A percentile compares a stretch with the other conserved stretches of the same genome.
Conservation (phyloP, 1,140 invertebrate species). For the Brevipalpus yothersi region DNA sequence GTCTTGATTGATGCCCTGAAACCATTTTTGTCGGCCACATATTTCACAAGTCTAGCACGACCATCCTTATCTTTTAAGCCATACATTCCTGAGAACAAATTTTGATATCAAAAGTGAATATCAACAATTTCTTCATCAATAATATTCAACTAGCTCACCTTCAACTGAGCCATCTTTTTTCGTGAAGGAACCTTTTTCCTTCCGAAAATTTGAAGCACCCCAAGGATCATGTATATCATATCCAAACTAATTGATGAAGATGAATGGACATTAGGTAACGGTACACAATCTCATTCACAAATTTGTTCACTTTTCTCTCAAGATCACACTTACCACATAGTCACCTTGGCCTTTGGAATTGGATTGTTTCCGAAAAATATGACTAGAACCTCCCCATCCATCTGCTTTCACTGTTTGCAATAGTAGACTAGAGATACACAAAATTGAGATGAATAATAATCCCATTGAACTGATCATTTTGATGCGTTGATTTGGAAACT, state of each 20-base stretch:
- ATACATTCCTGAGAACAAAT: conserved; percentile 1
- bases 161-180: neutral
- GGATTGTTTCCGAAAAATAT: conserved; percentile 1
- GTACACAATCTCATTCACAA: neutral
- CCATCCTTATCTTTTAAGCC: conserved; percentile 4
- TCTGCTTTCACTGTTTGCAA: neutral
- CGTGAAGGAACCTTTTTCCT: neutral
- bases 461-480: too few species aligned
- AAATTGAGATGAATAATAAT: too few species aligned
- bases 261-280: neutral
- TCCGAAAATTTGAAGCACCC: neutral
- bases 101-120: too few species aligned
- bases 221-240: neutral
- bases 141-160: neutral
- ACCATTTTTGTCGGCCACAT: conserved; percentile 8
- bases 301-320: neutral
- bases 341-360: conserved; percentile 2
- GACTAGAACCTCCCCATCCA: neutral
- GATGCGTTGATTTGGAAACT: too few species aligned
- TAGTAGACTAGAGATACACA: neutral
- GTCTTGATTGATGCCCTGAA: conserved; percentile 6
- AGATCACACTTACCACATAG: neutral
- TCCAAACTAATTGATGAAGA: neutral
- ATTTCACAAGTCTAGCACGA: conserved; percentile 4
- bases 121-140: too few species aligned